These are phyloP conservation scores for Pangasianodon gigas DNA, from an alignment of 2,113 vertebrate genomes.

Conservation along the genomic window DNA sequence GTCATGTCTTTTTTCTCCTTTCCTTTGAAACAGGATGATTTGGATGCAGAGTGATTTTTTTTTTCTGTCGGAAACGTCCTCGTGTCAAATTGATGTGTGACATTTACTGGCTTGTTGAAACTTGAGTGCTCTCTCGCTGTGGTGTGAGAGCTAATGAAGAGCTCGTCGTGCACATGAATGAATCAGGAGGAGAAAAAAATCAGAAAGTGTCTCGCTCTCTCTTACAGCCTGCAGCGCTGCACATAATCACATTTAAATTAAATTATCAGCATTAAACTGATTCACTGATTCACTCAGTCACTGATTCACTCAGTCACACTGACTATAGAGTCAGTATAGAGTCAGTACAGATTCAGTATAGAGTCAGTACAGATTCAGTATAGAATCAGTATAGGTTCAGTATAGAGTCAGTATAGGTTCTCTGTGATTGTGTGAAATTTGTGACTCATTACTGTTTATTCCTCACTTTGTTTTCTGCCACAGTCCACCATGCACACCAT, in stretches of 20 bases:
- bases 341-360: neutral
- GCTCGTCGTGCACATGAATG: neutral
- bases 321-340: neutral
- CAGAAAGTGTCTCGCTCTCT: neutral
- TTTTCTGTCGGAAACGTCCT: neutral
- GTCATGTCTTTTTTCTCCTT: constrained; percentile 13
- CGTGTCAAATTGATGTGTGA: constrained; percentile 22
- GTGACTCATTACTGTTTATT: too few relatives aligned
- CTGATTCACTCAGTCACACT: neutral
- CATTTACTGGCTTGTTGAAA: constrained; percentile 24
- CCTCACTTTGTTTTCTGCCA: too few relatives aligned
- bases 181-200: neutral
- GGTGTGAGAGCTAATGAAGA: constrained; percentile 12
- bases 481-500: neutral
- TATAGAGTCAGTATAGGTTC: neutral
- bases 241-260: neutral
- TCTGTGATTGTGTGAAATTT: neutral
- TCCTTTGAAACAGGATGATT: neutral
- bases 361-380: too few relatives aligned
- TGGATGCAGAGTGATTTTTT: constrained; percentile 12
- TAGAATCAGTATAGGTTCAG: neutral
- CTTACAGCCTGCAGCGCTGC: neutral
- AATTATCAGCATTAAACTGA: neutral
- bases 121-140: neutral
- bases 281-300: neutral